Conservation (phyloP, 2,888 invertebrate genomes). For the Nemotelus nigrinus region DNA sequence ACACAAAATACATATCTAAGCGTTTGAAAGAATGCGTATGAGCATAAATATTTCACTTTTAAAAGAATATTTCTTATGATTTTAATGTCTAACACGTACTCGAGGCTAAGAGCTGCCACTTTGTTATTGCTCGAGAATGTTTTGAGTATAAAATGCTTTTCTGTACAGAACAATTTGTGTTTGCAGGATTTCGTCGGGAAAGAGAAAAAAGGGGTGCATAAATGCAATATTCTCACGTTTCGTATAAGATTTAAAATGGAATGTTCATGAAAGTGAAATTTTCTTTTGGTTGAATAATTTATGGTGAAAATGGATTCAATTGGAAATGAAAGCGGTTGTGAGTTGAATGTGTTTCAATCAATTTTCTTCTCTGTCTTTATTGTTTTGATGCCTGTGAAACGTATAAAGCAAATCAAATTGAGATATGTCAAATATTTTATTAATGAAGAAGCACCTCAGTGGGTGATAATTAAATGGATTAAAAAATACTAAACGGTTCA, state of each 20-base stretch:
- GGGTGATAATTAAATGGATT: too few relatives aligned
- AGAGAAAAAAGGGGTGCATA: conserved; percentile 4
- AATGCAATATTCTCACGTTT: conserved; percentile 29
- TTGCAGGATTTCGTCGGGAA: neutral
- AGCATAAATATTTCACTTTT: conserved; percentile 51
- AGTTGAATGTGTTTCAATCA: too few relatives aligned
- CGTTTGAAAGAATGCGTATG: conserved; percentile 44
- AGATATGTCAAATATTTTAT: too few relatives aligned
- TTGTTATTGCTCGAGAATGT: conserved; percentile 14
- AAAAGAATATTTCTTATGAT: conserved; percentile 26
- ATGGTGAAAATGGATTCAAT: neutral
- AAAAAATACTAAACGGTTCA: too few relatives aligned
- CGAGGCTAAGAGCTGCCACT: conserved; percentile 30
- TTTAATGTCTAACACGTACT: conserved; percentile 46
- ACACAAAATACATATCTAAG: conserved; percentile 45
- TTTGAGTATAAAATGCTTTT: too few relatives aligned
- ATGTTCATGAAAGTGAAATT: conserved; percentile 16
- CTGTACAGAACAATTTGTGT: neutral
- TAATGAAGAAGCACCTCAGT: too few relatives aligned
- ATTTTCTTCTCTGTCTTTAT: too few relatives aligned
- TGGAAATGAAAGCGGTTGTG: too few relatives aligned
- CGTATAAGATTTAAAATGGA: conserved; percentile 13
- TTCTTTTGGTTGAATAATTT: conserved; percentile 17
- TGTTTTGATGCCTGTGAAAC: too few relatives aligned
- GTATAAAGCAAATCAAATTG: too few relatives aligned